Base-by-base conservation (phyloP, 2,888 invertebrate genomes). In the Lycocerus yunnanus region DNA sequence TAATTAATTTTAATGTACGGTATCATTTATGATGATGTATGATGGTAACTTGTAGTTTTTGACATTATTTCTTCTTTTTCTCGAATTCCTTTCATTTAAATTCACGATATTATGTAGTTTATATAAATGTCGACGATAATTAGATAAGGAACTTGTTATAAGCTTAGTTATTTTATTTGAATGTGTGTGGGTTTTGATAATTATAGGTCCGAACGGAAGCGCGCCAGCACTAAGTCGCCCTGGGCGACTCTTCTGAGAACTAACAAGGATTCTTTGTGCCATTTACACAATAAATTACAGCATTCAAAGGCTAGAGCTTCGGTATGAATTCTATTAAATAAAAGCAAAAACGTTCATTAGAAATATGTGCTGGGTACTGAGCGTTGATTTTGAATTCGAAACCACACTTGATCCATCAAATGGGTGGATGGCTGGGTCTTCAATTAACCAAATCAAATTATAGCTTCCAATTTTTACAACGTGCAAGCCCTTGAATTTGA, bases 251-350 rank as follows among this genome's bases (percentile, higher is more conserved):
- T 85, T 85, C 85, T 82, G 78, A 83, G 85, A 85, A 85, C 84
- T 84, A 85, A 85, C 84, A 84, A 84, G 84, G 83, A 82, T 84
- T 84, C 85, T 85, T 85, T 85, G 85, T 84, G 82, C 81, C 82
- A 83, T 83, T 84, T 83, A 81, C 79, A 80, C 80, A 80, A 81
- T 83, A 78, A 79, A 81, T 78, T 79, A 77, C 76, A 75, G 66
- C 77, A 77, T 77, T 74, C 74, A 77, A 66, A 76, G 74, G 68
- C 77, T 72, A 77, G 21, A 24, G 20, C 20, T 63, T 63, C 60
- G 60, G 15, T 60, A 18, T n/a, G 16, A 18, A n/a, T n/a, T 63
- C 15, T 63, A 18, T 63, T 63, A 18, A 18, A 63, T 4, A 18
- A 13, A 18, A n/a, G 61, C 15, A 60, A 15, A 16, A 18, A 60